A percentile compares a stretch with the other conserved stretches of the same genome.
These are phyloP conservation scores for Laterallus jamaicensis DNA, from an alignment of 2,113 vertebrate species.

Conservation along the genomic window DNA sequence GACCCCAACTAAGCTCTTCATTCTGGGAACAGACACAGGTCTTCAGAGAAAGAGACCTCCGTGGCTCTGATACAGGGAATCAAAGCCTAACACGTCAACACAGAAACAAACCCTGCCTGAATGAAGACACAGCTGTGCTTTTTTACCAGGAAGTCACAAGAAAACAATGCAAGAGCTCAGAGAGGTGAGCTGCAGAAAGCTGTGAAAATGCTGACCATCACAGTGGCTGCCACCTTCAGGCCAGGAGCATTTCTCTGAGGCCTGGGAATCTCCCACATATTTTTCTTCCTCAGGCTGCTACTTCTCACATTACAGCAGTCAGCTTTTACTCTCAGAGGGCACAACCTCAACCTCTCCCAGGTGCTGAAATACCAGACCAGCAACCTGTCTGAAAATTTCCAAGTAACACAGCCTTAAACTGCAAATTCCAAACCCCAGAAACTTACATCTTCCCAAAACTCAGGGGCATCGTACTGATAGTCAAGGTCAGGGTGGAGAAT, in stretches of 20 bases:
- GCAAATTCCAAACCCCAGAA: not conserved
- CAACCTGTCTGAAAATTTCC: not conserved
- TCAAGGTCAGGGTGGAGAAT: slow-evolving; percentile 84
- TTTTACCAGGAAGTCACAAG: not conserved
- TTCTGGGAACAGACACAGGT: slow-evolving; percentile 65
- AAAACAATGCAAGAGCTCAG: not conserved
- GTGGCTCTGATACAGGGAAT: not conserved
- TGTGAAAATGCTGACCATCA: not conserved
- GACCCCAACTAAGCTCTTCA: slow-evolving; percentile 81
- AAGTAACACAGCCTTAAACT: not conserved
- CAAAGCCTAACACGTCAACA: not conserved
- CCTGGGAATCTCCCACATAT: not conserved
- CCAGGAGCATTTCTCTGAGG: not conserved
- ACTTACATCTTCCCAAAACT: slow-evolving; percentile 88
- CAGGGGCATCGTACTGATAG: slow-evolving; percentile 88
- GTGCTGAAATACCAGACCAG: not conserved
- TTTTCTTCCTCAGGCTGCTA: not conserved
- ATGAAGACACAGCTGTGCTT: not conserved
- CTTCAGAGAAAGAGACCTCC: not conserved
- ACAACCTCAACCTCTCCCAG: not conserved
- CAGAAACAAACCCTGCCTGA: not conserved
- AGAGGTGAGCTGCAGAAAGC: not conserved
- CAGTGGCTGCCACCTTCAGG: not conserved
- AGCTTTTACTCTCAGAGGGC: not conserved
- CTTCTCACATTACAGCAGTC: not conserved